phyloP scores from a whole-genome alignment of 2,888 invertebrate species.

The Malthinus flaveolus region DNA sequence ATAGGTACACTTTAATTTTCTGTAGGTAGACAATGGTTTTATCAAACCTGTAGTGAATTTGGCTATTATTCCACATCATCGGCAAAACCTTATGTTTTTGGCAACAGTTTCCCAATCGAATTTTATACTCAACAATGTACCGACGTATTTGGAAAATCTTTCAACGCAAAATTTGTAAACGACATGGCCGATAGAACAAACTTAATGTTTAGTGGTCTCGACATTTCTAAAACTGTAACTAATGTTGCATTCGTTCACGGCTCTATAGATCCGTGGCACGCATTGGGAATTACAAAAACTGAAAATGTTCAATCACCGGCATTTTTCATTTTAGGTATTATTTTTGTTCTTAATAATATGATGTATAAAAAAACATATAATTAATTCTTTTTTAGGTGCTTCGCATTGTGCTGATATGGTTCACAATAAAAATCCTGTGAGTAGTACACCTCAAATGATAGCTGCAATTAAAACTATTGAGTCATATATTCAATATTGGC shows the following conservation, averaged over 20 bases:
- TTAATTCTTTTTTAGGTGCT: not conserved
- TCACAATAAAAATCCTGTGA: not conserved
- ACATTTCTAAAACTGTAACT: not conserved
- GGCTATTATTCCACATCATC: not conserved
- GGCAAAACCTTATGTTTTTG: not conserved
- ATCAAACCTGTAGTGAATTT: conserved; percentile 6
- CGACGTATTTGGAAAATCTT: not conserved
- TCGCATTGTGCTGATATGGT: not conserved
- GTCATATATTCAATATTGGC: not conserved
- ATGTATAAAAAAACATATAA: not conserved
- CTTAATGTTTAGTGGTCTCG: not conserved
- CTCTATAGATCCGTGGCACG: not conserved
- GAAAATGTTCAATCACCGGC: not conserved
- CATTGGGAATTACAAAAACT: not conserved
- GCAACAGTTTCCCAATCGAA: not conserved
- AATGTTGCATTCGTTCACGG: not conserved
- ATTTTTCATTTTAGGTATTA: not conserved
- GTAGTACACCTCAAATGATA: not conserved
- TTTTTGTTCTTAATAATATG: not conserved
- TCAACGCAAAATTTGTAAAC: not conserved
- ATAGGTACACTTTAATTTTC: not conserved
- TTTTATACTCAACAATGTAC: not conserved
- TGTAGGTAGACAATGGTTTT: conserved; percentile 5
- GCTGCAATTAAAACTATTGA: not conserved
- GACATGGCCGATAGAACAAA: not conserved